Conservation (phyloP, 2,113 vertebrate species). For the Micromys minutus region DNA sequence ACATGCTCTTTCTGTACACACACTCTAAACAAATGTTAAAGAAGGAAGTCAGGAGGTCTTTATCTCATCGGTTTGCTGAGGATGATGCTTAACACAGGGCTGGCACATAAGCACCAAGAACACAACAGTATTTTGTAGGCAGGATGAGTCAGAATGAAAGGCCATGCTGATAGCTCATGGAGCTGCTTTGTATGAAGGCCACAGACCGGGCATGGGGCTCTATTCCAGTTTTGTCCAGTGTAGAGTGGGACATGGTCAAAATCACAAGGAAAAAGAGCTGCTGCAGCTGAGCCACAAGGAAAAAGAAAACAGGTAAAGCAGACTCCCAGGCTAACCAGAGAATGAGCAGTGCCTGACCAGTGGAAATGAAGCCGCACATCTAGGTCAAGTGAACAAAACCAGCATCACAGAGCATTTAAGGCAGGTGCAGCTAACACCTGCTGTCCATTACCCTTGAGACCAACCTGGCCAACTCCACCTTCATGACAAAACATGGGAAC, state of each 20-base stretch:
- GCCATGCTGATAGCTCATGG: neutral
- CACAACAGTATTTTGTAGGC: neutral
- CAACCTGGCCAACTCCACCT: neutral
- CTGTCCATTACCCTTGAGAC: neutral
- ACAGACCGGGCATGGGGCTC: neutral
- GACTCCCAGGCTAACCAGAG: neutral
- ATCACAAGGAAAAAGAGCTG: neutral
- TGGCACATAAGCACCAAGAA: neutral
- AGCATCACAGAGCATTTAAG: neutral
- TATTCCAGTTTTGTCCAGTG: neutral
- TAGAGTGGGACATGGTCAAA: neutral
- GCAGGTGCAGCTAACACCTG: neutral
- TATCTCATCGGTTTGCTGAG: neutral
- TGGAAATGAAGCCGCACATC: neutral
- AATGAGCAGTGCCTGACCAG: neutral
- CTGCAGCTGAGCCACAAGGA: neutral
- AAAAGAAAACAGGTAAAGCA: neutral
- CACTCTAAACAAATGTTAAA: neutral
- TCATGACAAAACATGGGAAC: neutral
- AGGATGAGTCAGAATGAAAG: neutral
- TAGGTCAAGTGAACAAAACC: conserved; percentile 16
- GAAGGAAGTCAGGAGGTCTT: neutral
- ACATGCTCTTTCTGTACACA: neutral
- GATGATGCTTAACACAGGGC: neutral
- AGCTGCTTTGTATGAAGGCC: neutral